Evolutionary conservation across 2,797 vertebrate genomes (phyloP), one percentile per base, ranked within the genome.

Genomic region (Euphonia xanthogaster): DNA sequence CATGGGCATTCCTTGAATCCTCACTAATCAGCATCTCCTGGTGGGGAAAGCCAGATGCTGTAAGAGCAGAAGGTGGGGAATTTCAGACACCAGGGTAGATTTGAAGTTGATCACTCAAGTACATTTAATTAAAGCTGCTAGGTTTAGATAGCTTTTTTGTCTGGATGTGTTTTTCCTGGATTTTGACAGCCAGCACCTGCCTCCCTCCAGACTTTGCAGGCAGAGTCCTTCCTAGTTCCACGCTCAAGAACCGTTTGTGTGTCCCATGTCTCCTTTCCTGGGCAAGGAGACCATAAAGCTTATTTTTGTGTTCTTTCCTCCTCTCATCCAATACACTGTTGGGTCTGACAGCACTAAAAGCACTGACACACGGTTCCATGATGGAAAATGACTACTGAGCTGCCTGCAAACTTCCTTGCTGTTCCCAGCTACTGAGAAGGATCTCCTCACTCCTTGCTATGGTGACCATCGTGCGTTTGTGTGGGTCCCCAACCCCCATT

Each of bases 211-310:
- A 25, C 51, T 55, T n/a, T 20, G 65, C 31, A 47, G 60, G 44
- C 86, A 70, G 48, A 90, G 28, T 47, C 35, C 1, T 1, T 60
- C 71, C 55, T 33, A 5, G 14, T 28, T 16, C 40, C 3, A 4
- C 1, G 0, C 21, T 62, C 0, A 0, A 62, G 68, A 77, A 37
- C 48, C 15, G 1, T 44, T 80, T 1, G 2, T 2, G 0, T 40
- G 44, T 76, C 47, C 51, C 60, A 3, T 3, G 0, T 77, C 35
- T 50, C 61, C 70, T 68, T 81, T 45, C 19, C 58, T 25, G 42
- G 70, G 58, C 74, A 31, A 61, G 35, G 21, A 65, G 27, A 68
- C n/a, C 50, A 3, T 76, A 60, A 22, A 83, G 19, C 44, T 44
- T 39, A 17, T 18, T 63, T 28, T 15, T 63, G n/a, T 62, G 30